phyloP scores from a whole-genome alignment of 2,888 invertebrate species.

The Encarsia formosa region DNA sequence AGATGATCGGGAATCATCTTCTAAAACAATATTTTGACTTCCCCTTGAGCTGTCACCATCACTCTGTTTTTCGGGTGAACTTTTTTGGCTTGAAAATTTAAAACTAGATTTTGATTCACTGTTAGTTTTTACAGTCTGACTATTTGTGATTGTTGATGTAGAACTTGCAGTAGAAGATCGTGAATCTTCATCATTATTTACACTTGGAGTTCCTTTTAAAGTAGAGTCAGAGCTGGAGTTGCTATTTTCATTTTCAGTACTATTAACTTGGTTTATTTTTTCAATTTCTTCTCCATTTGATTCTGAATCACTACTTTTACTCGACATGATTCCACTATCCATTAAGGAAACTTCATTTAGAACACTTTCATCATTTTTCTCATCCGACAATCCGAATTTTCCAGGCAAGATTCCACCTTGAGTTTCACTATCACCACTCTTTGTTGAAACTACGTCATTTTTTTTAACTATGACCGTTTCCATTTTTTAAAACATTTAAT shows the following conservation, averaged over 20 bases:
- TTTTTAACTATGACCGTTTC: constrained; percentile 7
- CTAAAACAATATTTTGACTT: too few relatives aligned
- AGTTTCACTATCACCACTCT: constrained; percentile 1
- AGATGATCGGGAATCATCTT: constrained; percentile 7
- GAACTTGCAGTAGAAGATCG: constrained; percentile 2
- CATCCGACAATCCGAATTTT: constrained; percentile 8
- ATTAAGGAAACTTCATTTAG: constrained; percentile 1
- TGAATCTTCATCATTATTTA: constrained; percentile 8
- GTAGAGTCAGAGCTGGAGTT: constrained; percentile 4
- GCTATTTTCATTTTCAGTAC: constrained; percentile 1
- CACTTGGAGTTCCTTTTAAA: constrained; percentile 3
- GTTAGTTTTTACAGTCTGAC: constrained; percentile 2
- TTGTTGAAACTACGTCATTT: neutral
- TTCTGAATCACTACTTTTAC: constrained; percentile 2
- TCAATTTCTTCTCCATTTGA: neutral
- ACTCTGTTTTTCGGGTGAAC: constrained; percentile 3
- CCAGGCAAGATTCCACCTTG: constrained; percentile 3
- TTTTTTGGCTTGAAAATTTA: constrained; percentile 1
- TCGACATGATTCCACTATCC: constrained; percentile 10
- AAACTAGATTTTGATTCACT: constrained; percentile 1
- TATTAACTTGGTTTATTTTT: constrained; percentile 1
- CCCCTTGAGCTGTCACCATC: neutral
- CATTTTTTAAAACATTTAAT: constrained; percentile 12
- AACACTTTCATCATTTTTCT: constrained; percentile 4
- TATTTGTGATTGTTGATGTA: neutral